Evolutionary conservation across 1,140 invertebrate species (phyloP), one percentile per base, ranked within the genome.

Genomic region (Monochamus saltuarius): DNA sequence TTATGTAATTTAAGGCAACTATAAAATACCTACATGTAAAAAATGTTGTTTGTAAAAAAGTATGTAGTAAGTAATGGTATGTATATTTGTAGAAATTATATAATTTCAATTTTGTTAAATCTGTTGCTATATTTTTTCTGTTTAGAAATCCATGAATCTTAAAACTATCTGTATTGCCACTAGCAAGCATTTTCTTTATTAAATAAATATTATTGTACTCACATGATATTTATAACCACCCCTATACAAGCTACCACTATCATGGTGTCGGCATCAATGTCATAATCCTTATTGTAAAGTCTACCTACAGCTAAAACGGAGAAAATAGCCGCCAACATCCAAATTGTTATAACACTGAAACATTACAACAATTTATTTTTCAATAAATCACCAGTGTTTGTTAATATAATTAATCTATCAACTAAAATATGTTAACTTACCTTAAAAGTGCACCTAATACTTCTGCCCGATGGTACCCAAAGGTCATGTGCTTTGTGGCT

Each of bases 271-370:
- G 89, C 87, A 69, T 95, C 81, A 34, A 97, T 89, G 69, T 89
- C 83, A 78, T 90, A 95, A 59, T 90, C 81, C 49, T 84, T 80
- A 9, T 82, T 81, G 54, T 88, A 83, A 14, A 96, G 78, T 42
- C 94, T 81, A 61, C 85, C 72, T 7, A 92, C 82, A 10, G 92
- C 93, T 64, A 94, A 78, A 71, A 90, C 90, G 49, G 93, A 86
- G 66, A 96, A 84, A 47, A 94, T 83, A 4, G 87, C 91, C 1
- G 94, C 96, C 37, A 97, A 80, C 39, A 94, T 83, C 94, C 93
- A 96, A 69, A 96, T 89, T 22, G 94, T 81, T 17, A 86, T 70
- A 10, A 79, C 74, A 71, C 77, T 79, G 17, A 72, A 68, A 68
- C 35, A 47, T 14, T 29, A 29, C 22, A 22, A 19, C 2, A 42